Base-by-base conservation (phyloP, 2,888 invertebrate genomes). In the Xylota segnis region DNA sequence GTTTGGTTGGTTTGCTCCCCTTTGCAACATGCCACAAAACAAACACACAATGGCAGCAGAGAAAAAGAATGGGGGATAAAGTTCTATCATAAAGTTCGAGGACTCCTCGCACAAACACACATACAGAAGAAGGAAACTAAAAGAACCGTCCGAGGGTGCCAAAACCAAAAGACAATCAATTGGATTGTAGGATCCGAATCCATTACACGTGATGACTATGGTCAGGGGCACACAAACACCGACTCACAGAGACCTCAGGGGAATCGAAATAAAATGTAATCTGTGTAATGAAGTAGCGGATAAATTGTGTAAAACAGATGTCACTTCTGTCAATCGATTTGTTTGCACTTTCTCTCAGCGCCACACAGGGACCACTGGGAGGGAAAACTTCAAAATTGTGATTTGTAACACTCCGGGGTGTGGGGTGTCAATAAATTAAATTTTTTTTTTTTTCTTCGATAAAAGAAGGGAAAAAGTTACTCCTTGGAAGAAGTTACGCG, bases 291-390 rank as follows among this genome's bases (percentile, higher is more conserved):
- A 81, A 81, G 81, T 59, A 81, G 74, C 56, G 70, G 74, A 75
- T 79, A 75, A 84, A 84, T 77, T 81, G 84, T 84, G 75, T 71
- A 81, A 84, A 81, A 40, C 84, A 84, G 84, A 84, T 84, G 84
- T 84, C 70, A 84, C 63, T 81, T 65, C 52, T 71, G 70, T 81
- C 75, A 84, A 84, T 84, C 81, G 81, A 84, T 84, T 83, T 83
- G 66, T 63, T 52, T 50, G 63, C 78, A 79, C 54, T 63, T 66
- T 50, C 63, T 52, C 10, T 5, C n/a, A 50, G 29, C 7, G 16
- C 7, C 7, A 29, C 14, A 4, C 5, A 4, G 4, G 5, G 5
- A 9, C 32, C 23, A 23, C 23, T 7, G 37, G 61, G 34, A 32
- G 34, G 9, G 37, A 40, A 52, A 63, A 65, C 34, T 65, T 63